A percentile compares a stretch with the other conserved stretches of the same genome.
Conservation (phyloP, 2,113 vertebrate species). For the Oreocharis arfaki region DNA sequence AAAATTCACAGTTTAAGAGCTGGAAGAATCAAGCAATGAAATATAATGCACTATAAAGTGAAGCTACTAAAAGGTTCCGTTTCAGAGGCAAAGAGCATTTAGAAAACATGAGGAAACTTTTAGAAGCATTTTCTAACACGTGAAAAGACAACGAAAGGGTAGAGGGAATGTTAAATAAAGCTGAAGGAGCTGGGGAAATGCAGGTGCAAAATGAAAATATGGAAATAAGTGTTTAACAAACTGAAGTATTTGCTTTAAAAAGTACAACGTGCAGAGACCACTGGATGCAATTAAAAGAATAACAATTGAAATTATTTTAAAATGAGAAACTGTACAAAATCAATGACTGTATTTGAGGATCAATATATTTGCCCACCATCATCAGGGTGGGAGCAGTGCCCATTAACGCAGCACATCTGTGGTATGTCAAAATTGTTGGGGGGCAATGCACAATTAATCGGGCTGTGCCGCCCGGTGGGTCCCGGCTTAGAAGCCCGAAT, state of each 20-base stretch:
- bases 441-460: not conserved
- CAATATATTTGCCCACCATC: not conserved
- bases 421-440: not conserved
- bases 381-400: not conserved
- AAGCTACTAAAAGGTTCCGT: not conserved
- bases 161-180: not conserved
- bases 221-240: not conserved
- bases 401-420: not conserved
- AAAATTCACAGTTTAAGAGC: not conserved
- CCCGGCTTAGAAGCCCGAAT: not conserved
- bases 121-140: not conserved
- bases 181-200: not conserved
- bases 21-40: not conserved
- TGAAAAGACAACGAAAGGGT: not conserved
- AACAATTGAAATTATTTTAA: not conserved
- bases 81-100: not conserved
- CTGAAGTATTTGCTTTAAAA: not conserved
- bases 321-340: not conserved
- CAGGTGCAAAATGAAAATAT: not conserved
- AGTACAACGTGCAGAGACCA: accelerated
- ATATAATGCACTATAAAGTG: not conserved
- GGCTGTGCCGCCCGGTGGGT: not conserved
- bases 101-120: not conserved
- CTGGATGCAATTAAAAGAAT: not conserved
- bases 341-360: not conserved